Conservation (phyloP, 1,140 invertebrate genomes). For the Temnothorax curvispinosus region DNA sequence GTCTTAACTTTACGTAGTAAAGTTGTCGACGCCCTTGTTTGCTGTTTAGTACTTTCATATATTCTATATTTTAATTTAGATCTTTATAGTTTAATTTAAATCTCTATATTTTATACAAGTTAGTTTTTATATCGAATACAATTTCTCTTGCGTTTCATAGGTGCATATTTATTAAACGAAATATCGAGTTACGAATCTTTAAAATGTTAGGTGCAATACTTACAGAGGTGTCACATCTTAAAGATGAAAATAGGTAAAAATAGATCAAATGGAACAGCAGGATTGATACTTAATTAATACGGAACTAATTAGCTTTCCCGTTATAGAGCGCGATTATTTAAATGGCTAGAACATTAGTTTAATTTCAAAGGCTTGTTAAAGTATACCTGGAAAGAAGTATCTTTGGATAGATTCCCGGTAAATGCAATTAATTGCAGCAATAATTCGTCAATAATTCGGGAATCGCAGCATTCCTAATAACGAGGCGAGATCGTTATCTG, state of each 20-base stretch:
- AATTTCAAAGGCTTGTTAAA: neutral
- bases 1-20: neutral
- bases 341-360: neutral
- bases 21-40: neutral
- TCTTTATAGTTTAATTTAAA: neutral
- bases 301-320: neutral
- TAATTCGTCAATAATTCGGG: conserved; percentile 44
- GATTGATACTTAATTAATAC: conserved; percentile 22
- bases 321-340: neutral
- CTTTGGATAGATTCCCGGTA: neutral
- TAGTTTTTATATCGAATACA: neutral
- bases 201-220: neutral
- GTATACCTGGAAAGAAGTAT: no score
- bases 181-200: neutral
- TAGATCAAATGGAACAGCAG: conserved; percentile 1
- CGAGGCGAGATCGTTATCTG: neutral
- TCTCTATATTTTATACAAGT: no score
- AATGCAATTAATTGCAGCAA: conserved; percentile 40
- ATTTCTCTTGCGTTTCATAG: neutral
- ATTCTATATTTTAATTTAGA: neutral
- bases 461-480: neutral
- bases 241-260: neutral
- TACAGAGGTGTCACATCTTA: neutral
- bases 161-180: neutral
- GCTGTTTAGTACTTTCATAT: neutral